A percentile compares a stretch with the other conserved stretches of the same genome.
Evolutionary conservation across 2,797 vertebrate species (phyloP).

Genomic region (Glossophaga mutica): DNA sequence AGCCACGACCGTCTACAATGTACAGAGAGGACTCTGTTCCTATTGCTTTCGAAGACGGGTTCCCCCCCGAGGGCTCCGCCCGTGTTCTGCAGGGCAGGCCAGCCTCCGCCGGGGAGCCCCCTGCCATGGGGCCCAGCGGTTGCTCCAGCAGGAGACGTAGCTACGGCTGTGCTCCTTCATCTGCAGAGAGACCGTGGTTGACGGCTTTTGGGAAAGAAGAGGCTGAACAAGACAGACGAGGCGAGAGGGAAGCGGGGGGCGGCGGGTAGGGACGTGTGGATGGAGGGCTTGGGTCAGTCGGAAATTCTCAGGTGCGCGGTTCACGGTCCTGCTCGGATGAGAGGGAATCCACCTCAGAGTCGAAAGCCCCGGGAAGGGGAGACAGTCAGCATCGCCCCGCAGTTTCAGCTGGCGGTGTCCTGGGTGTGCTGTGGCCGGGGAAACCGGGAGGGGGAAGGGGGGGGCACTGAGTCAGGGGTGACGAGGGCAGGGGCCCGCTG

Average conservation of each 20-base stretch:
- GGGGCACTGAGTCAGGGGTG: rapidly evolving
- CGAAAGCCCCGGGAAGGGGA: neutral
- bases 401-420: no score
- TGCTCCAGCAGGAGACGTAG: neutral
- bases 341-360: neutral
- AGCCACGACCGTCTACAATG: no score
- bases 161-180: rapidly evolving
- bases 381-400: rapidly evolving
- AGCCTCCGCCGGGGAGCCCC: neutral
- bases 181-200: rapidly evolving
- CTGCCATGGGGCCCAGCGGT: rapidly evolving
- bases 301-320: neutral
- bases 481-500: rapidly evolving
- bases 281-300: neutral
- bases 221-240: neutral
- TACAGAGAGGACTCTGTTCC: rapidly evolving
- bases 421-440: neutral
- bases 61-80: rapidly evolving
- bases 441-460: neutral
- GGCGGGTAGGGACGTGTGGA: rapidly evolving
- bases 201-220: neutral
- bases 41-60: neutral
- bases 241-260: neutral
- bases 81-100: rapidly evolving
- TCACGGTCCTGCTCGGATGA: neutral